Evolutionary conservation across 2,113 vertebrate species (phyloP), one percentile per base, ranked within the genome.

Genomic region (Numida meleagris): DNA sequence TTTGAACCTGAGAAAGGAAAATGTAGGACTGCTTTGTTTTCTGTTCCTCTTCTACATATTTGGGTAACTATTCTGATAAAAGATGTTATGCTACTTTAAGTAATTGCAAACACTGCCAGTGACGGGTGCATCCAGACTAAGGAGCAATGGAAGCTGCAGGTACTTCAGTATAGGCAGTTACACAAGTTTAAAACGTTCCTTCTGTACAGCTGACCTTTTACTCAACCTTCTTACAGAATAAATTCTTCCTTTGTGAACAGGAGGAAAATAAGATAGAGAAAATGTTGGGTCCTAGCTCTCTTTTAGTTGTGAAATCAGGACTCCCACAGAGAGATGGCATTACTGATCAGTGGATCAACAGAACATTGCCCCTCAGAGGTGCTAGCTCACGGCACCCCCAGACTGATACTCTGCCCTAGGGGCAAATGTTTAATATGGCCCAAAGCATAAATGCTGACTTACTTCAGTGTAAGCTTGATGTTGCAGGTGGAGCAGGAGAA

Each of bases 401-500:
- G 4, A 76, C 59, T 17, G 40, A 62, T 5, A 53, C 4, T 9
- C 58, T 51, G 42, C 33, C 48, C 40, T 11, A 34, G 40, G 10
- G 51, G 18, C 18, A 85, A 76, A 80, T 3, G 8, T 46, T 24
- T 61, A 45, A 3, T 4, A 11, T 1, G 8, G 31, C 29, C 50
- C 70, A 77, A 73, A 70, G 70, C 2, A 66, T 1, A 66, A 80
- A 84, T 45, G 58, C 38, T 78, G 80, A 98, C 99, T 98, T 98
- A 99, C 99, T 99, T 99, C 86, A 99, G 97, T 17, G 99, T 99
- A 84, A 99, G 98, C 95, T 98, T 99, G 96, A 98, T 98, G 90
- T 98, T 99, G 98, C 99, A 99, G 93, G 99, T 98, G 58, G 99
- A 99, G 90, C 99, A 99, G 95, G 98, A 98, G 74, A 99, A 99